A percentile compares a stretch with the other conserved stretches of the same genome.
These are phyloP conservation scores for Psittacula cyanocephala DNA, from an alignment of 2,113 vertebrate genomes.

Conservation along the genomic window DNA sequence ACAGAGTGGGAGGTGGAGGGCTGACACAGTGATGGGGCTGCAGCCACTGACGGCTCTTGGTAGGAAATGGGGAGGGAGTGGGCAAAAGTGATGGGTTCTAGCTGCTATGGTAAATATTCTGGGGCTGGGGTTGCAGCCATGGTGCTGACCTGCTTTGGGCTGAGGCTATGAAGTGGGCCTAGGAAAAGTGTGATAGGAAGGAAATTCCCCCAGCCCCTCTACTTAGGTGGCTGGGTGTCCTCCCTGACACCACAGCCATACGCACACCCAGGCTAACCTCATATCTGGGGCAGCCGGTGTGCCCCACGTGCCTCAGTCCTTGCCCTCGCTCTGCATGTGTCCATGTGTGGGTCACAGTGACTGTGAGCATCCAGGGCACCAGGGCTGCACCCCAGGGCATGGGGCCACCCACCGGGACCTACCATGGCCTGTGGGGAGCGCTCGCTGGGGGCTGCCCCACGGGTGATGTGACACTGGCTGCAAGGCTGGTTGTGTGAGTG, in stretches of 20 bases:
- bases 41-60: background rate
- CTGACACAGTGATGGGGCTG: background rate
- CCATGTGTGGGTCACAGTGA: fast-evolving
- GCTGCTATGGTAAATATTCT: background rate
- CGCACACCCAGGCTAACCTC: background rate
- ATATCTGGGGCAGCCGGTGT: fast-evolving
- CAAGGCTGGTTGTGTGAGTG: fast-evolving
- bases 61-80: background rate
- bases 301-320: fast-evolving
- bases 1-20: too few relatives aligned
- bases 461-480: fast-evolving
- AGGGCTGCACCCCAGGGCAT: fast-evolving
- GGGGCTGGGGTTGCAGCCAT: background rate
- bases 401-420: fast-evolving
- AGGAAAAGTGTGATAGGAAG: background rate
- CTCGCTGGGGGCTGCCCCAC: fast-evolving
- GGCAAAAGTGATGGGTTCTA: background rate
- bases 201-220: background rate
- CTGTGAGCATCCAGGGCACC: fast-evolving
- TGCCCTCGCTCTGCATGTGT: fast-evolving
- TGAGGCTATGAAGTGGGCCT: background rate
- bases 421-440: fast-evolving
- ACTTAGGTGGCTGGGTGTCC: background rate
- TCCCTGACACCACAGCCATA: background rate
- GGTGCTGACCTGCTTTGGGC: background rate